Evolutionary conservation across 2,888 invertebrate species (phyloP), one percentile per base, ranked within the genome.

Genomic region (Villa cingulata): DNA sequence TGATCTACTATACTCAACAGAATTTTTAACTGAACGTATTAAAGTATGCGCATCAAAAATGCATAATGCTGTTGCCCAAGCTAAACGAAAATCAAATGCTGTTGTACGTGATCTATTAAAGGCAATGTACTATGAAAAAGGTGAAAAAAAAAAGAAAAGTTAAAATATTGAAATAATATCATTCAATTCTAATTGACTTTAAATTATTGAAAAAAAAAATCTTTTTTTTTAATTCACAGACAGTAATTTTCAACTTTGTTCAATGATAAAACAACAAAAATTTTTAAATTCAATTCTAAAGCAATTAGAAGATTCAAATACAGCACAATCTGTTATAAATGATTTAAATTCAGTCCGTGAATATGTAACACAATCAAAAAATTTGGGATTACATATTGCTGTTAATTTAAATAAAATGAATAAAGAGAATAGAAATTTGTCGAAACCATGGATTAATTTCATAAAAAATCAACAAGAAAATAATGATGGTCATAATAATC

Each of bases 11-110:
- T 84, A 79, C 59, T 66, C 78, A 9, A 78, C 83, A 1, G 75
- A 80, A 54, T 77, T 90, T 55, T 81, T 79, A 0, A 74, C 76
- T 15, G 86, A 88, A 44, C 72, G 90, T 52, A 64, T 90, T 41
- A 76, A 81, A 57, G 81, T 88, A 23, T 80, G 86, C 54, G 83
- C 86, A 0, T 80, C 81, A 52, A 86, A 90, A 65, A 76, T 91
- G 70, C 75, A 83, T 42, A 89, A 87, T 56, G 84, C 87, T 52
- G 83, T 88, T 1, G 75, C 86, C 2, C 80, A 83, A 64, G 75
- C 78, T 46, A 85, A 85, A 62, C 71, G 84, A 36, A 76, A 78
- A 50, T 91, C 89, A 3, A 71, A 77, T 58, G 75, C 76, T 53
- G 78, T 92, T 60, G 78, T 78, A 9, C 62, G 71, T 10, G 75